Conservation (phyloP, 1,140 invertebrate genomes). For the Gryon sp. region DNA sequence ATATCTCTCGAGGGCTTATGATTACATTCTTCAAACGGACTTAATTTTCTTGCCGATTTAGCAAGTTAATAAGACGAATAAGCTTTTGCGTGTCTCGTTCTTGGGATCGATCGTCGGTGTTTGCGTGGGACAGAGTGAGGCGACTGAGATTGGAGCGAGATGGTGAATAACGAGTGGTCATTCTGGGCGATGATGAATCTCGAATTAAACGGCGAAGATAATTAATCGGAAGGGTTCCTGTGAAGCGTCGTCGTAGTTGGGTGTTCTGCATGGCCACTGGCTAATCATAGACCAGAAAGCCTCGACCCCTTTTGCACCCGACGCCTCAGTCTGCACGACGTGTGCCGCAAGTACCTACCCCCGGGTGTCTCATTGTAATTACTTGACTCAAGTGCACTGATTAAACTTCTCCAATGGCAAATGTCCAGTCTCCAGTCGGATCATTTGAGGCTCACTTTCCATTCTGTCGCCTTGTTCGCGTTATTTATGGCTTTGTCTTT, state of each 20-base stretch:
- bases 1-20: constrained; percentile 2
- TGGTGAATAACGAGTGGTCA: constrained; percentile 60
- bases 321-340: constrained; percentile 68
- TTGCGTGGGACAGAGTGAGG: too few relatives aligned
- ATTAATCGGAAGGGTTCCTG: constrained; percentile 79
- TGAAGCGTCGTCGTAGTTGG: constrained; percentile 58
- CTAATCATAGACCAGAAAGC: constrained; percentile 77
- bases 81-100: not conserved
- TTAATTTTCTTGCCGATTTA: not conserved
- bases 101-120: not conserved
- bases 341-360: constrained; percentile 45
- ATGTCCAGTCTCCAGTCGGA: constrained; percentile 57
- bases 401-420: constrained; percentile 77
- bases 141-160: too few relatives aligned
- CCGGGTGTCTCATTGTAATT: constrained; percentile 80
- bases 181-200: constrained; percentile 73
- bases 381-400: constrained; percentile 79
- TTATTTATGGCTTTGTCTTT: constrained; percentile 39
- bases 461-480: constrained; percentile 13
- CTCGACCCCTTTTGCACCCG: constrained; percentile 73
- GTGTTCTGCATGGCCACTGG: constrained; percentile 70
- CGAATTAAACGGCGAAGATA: constrained; percentile 76
- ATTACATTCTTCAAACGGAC: constrained; percentile 13
- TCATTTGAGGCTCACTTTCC: constrained; percentile 52
- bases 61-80: constrained; percentile 9